Evolutionary conservation across 2,113 vertebrate species (phyloP), one percentile per base, ranked within the genome.

Genomic region (Enhydra lutris): DNA sequence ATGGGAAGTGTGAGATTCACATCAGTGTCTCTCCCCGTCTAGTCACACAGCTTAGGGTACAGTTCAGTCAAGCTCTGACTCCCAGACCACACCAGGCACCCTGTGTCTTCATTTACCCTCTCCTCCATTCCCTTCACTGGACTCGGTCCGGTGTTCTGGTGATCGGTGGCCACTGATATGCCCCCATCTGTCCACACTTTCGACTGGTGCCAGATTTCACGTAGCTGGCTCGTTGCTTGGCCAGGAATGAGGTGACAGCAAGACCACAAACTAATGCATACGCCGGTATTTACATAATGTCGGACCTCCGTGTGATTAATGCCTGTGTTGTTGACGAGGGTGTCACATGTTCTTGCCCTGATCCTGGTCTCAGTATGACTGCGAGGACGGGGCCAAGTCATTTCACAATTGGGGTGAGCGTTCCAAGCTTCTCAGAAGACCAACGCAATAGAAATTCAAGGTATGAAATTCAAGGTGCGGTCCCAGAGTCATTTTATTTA

Each of bases 361-460:
- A 96, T 96, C 96, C 96, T 95, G 73, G 82, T 98, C 97, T 97
- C 95, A 63, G 55, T 91, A 96, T 98, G 98, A 98, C 96, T 98
- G 61, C 82, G 71, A 69, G 67, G 83, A 83, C 0, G 47, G 24
- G 82, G 96, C 97, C 97, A 89, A 98, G 93, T 98, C 98, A 98
- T 98, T 98, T 98, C 95, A 81, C 95, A 96, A 95, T 57, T 74
- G 36, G 86, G 86, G 89, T 91, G 91, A 93, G 91, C 10, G 97
- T 97, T 98, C 97, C 91, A 89, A 34, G 73, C 80, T 98, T 98
- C 98, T 98, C 96, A 96, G 97, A 98, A 98, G 97, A 91, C 52
- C 55, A 8, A 97, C 96, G n/a, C 94, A 89, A 89, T 73, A 95
- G 86, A 97, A 97, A 95, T 98, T 98, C 97, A 95, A 95, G 96